These are phyloP conservation scores for Dasypogon diadema DNA, from an alignment of 2,888 invertebrate genomes.

Conservation along the genomic window DNA sequence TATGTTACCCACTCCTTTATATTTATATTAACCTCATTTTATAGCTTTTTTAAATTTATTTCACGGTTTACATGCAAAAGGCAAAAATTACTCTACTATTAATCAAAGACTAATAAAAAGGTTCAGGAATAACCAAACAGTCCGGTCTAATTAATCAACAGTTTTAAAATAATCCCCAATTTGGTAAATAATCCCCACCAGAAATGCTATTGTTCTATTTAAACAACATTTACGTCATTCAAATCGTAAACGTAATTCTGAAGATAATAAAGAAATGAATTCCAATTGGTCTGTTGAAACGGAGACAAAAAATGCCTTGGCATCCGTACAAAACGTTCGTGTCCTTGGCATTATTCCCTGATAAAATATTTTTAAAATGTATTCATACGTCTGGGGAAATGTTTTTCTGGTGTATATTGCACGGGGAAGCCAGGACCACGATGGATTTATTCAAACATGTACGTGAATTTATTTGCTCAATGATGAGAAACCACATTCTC, in stretches of 20 bases:
- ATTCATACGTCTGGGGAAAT: neutral
- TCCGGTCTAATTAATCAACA: too few species aligned
- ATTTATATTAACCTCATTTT: too few species aligned
- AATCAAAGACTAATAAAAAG: too few species aligned
- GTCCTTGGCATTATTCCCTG: conserved; percentile 35
- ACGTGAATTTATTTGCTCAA: conserved; percentile 23
- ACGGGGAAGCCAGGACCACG: conserved; percentile 16
- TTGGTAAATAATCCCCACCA: neutral
- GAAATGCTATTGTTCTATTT: neutral
- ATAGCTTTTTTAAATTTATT: too few species aligned
- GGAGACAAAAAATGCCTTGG: conserved; percentile 18
- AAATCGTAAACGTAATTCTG: neutral
- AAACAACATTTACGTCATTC: neutral
- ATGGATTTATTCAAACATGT: conserved; percentile 33
- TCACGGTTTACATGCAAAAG: too few species aligned
- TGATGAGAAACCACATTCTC: conserved; percentile 32
- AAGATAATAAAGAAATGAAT: conserved; percentile 23
- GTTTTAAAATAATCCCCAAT: too few species aligned
- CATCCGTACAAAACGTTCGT: conserved; percentile 14
- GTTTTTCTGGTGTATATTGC: conserved; percentile 17
- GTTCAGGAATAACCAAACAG: too few species aligned
- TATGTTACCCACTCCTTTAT: too few species aligned
- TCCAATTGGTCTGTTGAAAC: neutral
- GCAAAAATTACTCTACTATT: too few species aligned
- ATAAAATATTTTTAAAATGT: conserved; percentile 20